Base-by-base conservation (phyloP, 2,113 vertebrate species). In the Otis tarda region DNA sequence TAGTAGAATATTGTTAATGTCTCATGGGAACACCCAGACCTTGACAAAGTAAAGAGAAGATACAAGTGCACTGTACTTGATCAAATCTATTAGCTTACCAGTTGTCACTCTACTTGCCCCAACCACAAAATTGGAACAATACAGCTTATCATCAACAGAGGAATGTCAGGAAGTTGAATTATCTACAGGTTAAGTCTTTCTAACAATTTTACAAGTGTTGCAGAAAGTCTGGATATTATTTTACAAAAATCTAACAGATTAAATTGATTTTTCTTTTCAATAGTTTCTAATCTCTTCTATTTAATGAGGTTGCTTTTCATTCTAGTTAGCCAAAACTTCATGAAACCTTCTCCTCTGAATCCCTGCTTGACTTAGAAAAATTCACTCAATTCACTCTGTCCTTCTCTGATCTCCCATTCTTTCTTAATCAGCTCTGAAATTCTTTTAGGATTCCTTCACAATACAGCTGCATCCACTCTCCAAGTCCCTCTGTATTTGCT, bases 401-500 rank as follows among this genome's bases (percentile, higher is more conserved):
- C 73, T 92, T 33, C 91, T 94, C 88, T 93, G 73, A 91, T 92
- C 69, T 94, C 60, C 55, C 70, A 12, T 73, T 55, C 77, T 45
- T 77, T n/a, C 35, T 74, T 68, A 87, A 96, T 85, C 70, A 83
- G 45, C 76, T 94, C 81, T 93, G 89, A 93, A 94, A 95, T 86
- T 83, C 41, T 92, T 22, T 77, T 78, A 74, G 47, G 64, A 59
- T 89, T 93, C 90, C 57, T 55, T 80, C 47, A 73, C 80, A 74
- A 59, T 67, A 86, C 81, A 92, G 64, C 55, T 90, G 74, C 85
- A 94, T 63, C 68, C 70, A 80, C 11, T 24, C 55, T 45, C 59
- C n/a, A 27, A 63, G 27, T 47, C 47, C 57, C 64, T 82, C 56
- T 64, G 68, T 65, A 76, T 70, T 55, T 84, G 53, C 8, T 78